Conservation (phyloP, 1,140 invertebrate genomes). For the Camponotus pennsylvanicus region DNA sequence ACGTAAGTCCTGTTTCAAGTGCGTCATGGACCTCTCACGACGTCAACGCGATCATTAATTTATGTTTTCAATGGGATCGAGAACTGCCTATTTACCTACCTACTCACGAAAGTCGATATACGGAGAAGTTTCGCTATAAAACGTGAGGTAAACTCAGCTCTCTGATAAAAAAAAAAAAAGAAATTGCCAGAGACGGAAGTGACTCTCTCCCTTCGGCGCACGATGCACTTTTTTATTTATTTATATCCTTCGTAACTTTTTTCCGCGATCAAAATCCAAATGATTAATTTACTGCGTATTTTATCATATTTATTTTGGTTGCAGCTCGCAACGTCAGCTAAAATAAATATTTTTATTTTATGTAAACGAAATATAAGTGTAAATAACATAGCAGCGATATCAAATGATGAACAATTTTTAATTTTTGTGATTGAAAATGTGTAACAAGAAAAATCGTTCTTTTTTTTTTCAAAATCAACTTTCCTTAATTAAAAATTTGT, state of each 20-base stretch:
- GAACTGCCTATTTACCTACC: too few species aligned
- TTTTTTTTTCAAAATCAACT: too few species aligned
- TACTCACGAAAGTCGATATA: slow-evolving; percentile 19
- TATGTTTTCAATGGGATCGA: slow-evolving; percentile 38
- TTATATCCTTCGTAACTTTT: not conserved
- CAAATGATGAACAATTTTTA: not conserved
- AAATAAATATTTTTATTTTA: slow-evolving; percentile 38
- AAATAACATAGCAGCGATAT: not conserved
- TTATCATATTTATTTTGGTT: slow-evolving; percentile 15
- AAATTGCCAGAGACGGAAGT: slow-evolving; percentile 10
- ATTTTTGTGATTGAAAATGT: not conserved
- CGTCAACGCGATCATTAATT: slow-evolving; percentile 28
- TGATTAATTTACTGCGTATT: slow-evolving; percentile 33
- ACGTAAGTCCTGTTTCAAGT: not conserved
- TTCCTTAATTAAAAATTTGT: not conserved
- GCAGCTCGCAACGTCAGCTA: not conserved
- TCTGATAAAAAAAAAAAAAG: slow-evolving; percentile 25
- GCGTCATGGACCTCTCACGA: not conserved
- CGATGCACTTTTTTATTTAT: slow-evolving; percentile 35
- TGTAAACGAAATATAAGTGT: not conserved
- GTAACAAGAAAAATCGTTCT: not conserved
- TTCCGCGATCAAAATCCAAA: not conserved
- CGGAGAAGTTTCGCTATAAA: slow-evolving; percentile 31
- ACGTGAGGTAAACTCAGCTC: not conserved
- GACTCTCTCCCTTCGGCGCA: not conserved